Evolutionary conservation across 2,888 invertebrate genomes (phyloP).

Genomic region (Chironomus riparius): DNA sequence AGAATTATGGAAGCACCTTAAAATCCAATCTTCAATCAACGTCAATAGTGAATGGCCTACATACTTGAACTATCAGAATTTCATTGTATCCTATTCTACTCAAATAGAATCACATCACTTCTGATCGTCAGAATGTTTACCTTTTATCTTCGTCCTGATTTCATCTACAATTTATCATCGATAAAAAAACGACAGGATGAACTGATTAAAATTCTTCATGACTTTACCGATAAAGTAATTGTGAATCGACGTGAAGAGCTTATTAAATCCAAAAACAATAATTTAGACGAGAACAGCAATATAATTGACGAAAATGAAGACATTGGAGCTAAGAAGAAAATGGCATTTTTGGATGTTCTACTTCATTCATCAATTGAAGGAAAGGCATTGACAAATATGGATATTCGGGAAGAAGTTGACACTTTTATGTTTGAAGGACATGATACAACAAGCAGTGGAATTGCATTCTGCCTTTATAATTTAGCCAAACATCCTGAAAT

Average conservation of each 20-base stretch:
- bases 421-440: slow-evolving; percentile 63
- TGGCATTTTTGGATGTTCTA: slow-evolving; percentile 59
- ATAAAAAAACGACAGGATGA: slow-evolving; percentile 49
- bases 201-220: slow-evolving; percentile 44
- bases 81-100: no score
- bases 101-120: not conserved
- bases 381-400: slow-evolving; percentile 48
- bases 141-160: slow-evolving; percentile 37
- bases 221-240: slow-evolving; percentile 50
- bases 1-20: no score
- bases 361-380: slow-evolving; percentile 52
- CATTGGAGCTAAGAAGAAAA: slow-evolving; percentile 50
- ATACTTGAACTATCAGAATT: no score
- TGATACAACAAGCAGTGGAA: slow-evolving; percentile 46
- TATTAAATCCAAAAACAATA: slow-evolving; percentile 29
- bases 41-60: no score
- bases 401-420: slow-evolving; percentile 60
- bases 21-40: no score
- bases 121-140: slow-evolving; percentile 41
- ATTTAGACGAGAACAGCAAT: slow-evolving; percentile 28
- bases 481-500: slow-evolving; percentile 44
- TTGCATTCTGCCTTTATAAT: slow-evolving; percentile 45
- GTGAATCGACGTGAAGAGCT: slow-evolving; percentile 41
- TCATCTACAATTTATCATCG: slow-evolving; percentile 44
- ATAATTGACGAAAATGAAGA: not conserved